These are phyloP conservation scores for Protaetia brevitarsis DNA, from an alignment of 1,140 invertebrate genomes.

Conservation along the genomic window DNA sequence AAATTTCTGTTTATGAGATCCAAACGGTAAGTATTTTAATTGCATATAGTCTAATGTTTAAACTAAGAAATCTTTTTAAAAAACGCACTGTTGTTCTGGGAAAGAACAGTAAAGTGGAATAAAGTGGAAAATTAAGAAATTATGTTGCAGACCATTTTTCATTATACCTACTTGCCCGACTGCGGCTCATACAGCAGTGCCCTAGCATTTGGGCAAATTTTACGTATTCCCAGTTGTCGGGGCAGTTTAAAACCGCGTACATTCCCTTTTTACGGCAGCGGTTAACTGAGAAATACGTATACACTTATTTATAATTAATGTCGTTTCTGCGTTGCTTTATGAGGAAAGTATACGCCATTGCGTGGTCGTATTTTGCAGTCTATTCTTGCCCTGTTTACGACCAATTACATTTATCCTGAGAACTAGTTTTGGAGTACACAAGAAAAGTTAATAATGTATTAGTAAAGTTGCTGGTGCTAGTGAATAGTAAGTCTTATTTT, in stretches of 20 bases:
- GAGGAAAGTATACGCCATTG: background rate
- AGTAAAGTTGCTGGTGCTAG: background rate
- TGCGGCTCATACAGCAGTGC: too few relatives aligned
- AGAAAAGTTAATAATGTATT: background rate
- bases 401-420: background rate
- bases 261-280: background rate
- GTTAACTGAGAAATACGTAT: constrained; percentile 5
- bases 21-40: too few relatives aligned
- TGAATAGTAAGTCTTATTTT: background rate
- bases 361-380: background rate
- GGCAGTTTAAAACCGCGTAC: background rate
- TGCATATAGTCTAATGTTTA: too few relatives aligned
- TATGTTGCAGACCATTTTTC: too few relatives aligned
- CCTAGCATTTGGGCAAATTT: constrained; percentile 11
- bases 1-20: too few relatives aligned
- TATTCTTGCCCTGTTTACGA: background rate
- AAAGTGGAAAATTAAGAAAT: too few relatives aligned
- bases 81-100: too few relatives aligned
- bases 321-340: background rate
- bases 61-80: too few relatives aligned
- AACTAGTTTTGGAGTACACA: background rate
- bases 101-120: too few relatives aligned
- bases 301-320: constrained; percentile 14
- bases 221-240: background rate
- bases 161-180: too few relatives aligned